phyloP scores from a whole-genome alignment of 2,113 vertebrate species.

The Rhinoderma darwinii region DNA sequence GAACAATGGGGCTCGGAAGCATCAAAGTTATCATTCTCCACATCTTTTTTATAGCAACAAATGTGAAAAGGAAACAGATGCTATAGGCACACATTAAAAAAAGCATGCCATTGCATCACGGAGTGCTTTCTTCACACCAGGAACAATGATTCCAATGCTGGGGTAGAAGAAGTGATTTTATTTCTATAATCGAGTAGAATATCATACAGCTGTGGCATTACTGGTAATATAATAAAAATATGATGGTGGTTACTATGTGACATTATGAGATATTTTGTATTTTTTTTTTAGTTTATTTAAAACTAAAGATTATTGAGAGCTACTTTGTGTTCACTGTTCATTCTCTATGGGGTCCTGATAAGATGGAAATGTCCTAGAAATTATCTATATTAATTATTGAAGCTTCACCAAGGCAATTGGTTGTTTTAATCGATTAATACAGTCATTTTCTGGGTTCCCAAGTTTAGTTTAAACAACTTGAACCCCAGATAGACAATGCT shows the following conservation, averaged over 20 bases:
- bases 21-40: conserved; percentile 20
- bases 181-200: neutral
- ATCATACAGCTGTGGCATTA: neutral
- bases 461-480: too few species aligned
- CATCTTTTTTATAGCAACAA: conserved; percentile 17
- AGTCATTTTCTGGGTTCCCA: neutral
- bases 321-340: too few species aligned
- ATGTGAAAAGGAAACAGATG: conserved; percentile 49
- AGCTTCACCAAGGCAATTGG: neutral
- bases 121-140: neutral
- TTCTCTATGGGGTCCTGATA: too few species aligned
- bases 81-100: neutral
- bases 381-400: neutral
- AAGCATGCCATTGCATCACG: neutral
- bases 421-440: neutral
- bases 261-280: too few species aligned
- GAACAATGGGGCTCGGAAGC: conserved; percentile 36
- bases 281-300: too few species aligned
- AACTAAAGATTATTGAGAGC: too few species aligned
- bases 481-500: neutral
- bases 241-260: too few species aligned
- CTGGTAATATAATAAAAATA: neutral
- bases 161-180: neutral
- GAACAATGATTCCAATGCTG: neutral
- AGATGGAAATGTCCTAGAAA: too few species aligned